phyloP scores from a whole-genome alignment of 2,888 invertebrate genomes.

The Beris morrisii region DNA sequence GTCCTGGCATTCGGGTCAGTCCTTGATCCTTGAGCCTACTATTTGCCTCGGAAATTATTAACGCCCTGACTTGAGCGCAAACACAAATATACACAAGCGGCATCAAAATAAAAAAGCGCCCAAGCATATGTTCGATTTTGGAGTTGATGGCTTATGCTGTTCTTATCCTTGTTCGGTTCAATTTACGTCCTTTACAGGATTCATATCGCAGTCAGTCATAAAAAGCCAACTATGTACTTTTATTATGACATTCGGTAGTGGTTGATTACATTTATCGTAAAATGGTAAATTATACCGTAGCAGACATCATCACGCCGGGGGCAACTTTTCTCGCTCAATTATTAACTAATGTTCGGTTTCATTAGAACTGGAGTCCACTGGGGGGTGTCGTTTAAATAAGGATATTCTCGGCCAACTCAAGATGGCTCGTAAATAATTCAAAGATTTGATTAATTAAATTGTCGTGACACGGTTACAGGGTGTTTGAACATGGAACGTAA shows the following conservation, averaged over 20 bases:
- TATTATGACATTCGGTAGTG: constrained; percentile 18
- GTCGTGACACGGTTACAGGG: constrained; percentile 26
- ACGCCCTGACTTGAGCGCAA: constrained; percentile 25
- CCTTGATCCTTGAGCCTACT: constrained; percentile 34
- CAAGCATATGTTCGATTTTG: constrained; percentile 24
- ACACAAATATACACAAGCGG: constrained; percentile 12
- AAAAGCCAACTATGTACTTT: constrained; percentile 17
- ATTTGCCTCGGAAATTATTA: constrained; percentile 34
- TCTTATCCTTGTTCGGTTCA: constrained; percentile 8
- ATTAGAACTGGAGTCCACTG: neutral
- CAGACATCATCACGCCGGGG: constrained; percentile 10
- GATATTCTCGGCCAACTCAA: constrained; percentile 14
- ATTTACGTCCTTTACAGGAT: constrained; percentile 6
- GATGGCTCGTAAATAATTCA: constrained; percentile 36
- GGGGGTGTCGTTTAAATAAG: neutral
- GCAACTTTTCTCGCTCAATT: constrained; percentile 23
- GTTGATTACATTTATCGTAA: constrained; percentile 31
- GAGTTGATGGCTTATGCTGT: neutral
- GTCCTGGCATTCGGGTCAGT: constrained; percentile 1
- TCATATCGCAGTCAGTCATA: constrained; percentile 1
- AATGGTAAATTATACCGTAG: constrained; percentile 20
- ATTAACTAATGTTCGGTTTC: constrained; percentile 22
- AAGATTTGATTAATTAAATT: constrained; percentile 38
- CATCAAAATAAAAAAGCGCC: neutral
- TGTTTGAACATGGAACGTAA: constrained; percentile 35